Base-by-base conservation (phyloP, 2,797 vertebrate species). In the Alectoris magna region DNA sequence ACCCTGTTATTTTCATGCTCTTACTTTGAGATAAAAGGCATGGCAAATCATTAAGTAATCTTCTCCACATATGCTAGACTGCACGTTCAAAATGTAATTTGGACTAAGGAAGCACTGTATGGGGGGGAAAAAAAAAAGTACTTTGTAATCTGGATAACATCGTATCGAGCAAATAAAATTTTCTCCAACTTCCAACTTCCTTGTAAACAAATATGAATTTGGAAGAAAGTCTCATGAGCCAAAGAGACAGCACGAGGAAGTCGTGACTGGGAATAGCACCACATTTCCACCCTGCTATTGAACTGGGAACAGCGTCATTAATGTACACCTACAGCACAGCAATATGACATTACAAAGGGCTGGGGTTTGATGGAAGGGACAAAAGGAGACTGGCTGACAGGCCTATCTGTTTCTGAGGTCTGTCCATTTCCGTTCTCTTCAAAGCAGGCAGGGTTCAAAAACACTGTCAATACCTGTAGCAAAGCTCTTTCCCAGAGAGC, bases 151-250 rank as follows among this genome's bases (percentile, higher is more conserved):
- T 78, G 70, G 59, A 26, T 72, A 56, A 46, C 39, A 34, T 58
- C 26, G 48, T 49, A 3, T 8, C 1, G 1, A 12, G 29, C 21
- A 92, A 87, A 79, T 19, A n/a, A 3, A 21, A 12, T 84, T 85
- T 86, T 81, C 59, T 81, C 51, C 66, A 72, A 10, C 18, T 88
- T 81, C 51, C 66, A 72, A 10, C 18, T 88, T 87, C 89, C 43
- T 63, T 51, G 51, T 0, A 68, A 69, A 81, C 11, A 39, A 78
- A 48, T 0, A 0, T 56, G 73, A 86, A 36, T 38, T 41, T 26
- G 72, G 39, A 74, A 67, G 29, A 8, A 34, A n/a, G 49, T n/a
- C 58, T 60, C 3, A 1, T 2, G 46, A 68, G 24, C 0, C 0
- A 0, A 88, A 66, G 69, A 31, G 43, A 63, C 43, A 67, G 8